Percentiles rank a stretch among this genome's conserved stretches.
These are phyloP conservation scores for Ursus arctos DNA, from an alignment of 2,113 vertebrate genomes.

Conservation along the genomic window DNA sequence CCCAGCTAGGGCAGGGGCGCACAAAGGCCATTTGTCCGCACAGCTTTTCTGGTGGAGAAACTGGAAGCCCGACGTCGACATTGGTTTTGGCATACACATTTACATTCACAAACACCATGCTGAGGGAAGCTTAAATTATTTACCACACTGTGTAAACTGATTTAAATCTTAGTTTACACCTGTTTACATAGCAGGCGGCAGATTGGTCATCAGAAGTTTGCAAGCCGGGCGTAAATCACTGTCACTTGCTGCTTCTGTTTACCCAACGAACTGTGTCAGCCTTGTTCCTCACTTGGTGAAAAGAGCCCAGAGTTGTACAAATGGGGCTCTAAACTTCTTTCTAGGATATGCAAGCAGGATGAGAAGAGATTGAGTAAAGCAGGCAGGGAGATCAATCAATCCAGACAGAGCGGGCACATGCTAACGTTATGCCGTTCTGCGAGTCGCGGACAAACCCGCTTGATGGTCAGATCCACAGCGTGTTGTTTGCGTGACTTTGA, in stretches of 20 bases:
- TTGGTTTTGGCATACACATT: slow-evolving; percentile 65
- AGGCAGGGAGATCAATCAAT: neutral
- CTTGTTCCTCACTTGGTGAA: neutral
- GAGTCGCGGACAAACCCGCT: neutral
- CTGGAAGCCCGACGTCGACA: neutral
- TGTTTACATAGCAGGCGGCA: slow-evolving; percentile 68
- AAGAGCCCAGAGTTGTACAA: slow-evolving; percentile 21
- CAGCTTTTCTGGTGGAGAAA: slow-evolving; percentile 57
- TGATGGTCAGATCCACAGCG: neutral
- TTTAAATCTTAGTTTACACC: slow-evolving; percentile 76
- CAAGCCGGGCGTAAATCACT: slow-evolving; percentile 57
- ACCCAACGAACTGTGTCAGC: neutral
- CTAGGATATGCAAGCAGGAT: neutral
- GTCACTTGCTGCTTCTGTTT: slow-evolving; percentile 59
- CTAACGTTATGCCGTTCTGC: neutral
- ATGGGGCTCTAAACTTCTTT: slow-evolving; percentile 38
- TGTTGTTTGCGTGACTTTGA: neutral
- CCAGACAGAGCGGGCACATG: neutral
- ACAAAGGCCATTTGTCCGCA: neutral
- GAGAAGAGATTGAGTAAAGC: neutral
- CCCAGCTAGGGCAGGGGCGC: neutral
- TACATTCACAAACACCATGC: slow-evolving; percentile 58
- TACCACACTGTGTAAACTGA: slow-evolving; percentile 68
- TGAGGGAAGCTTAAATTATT: slow-evolving; percentile 75
- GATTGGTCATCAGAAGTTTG: slow-evolving; percentile 69